Evolutionary conservation across 2,113 vertebrate genomes (phyloP), one percentile per base, ranked within the genome.

Genomic region (Sakesphorus luctuosus): DNA sequence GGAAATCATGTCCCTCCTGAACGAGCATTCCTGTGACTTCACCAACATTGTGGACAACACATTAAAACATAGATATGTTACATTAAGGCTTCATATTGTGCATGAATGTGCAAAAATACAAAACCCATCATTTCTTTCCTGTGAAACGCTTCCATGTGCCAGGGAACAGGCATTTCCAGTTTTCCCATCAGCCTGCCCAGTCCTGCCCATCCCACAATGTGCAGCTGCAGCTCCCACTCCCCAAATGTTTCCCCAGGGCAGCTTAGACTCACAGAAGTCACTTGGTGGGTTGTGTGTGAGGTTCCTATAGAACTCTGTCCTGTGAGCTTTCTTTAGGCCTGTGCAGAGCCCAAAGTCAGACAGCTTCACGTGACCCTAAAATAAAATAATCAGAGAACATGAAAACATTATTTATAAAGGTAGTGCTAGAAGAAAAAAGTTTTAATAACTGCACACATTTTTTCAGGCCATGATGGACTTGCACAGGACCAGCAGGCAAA

Each of bases 271-370:
- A 99, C 99, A 99, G 98, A 99, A 99, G 97, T 99, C 99, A 84
- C 99, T 99, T 61, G 99, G 99, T 0, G 99, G 99, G 95, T 99
- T 99, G 91, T 99, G 99, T 3, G 99, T 99, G 71, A 99, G 98
- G 96, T 99, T 99, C 93, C 99, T 98, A 95, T 99, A 99, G 94
- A 99, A 99, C 90, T 99, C 99, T 2, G 99, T 99, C 89, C 99
- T 98, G 96, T 99, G 99, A 66, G 99, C 99, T 92, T 99, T 99
- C 97, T 99, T 99, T 94, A 99, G 98, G 72, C 99, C 99, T 5
- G 99, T 99, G 95, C 99, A 99, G 78, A 99, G 98, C 44, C 99
- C 99, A 94, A 99, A 99, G 95, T 99, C 99, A 35, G 99, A 99
- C 75, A 99, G 97, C 91, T 99, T 99, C 89, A 99, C 99, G 16